These are phyloP conservation scores for Drosophila willistoni DNA, from an alignment of 1,140 invertebrate species.

Conservation along the genomic window DNA sequence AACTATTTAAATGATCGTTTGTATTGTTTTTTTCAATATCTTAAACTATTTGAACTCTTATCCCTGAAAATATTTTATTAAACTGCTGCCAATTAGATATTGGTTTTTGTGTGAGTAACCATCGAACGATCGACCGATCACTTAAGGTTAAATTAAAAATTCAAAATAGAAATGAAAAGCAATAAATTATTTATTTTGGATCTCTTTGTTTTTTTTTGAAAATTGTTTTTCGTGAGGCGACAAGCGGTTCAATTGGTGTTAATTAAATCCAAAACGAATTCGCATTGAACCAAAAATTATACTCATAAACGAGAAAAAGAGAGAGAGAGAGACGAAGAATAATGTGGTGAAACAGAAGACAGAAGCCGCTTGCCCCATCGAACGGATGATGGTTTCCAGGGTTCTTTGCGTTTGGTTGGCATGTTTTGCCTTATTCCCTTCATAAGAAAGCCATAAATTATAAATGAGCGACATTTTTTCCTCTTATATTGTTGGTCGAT, in stretches of 20 bases:
- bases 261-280: constrained; percentile 81
- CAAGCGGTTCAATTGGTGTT: constrained; percentile 83
- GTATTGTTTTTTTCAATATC: background rate
- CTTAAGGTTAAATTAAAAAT: constrained; percentile 70
- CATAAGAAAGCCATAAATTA: constrained; percentile 82
- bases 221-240: constrained; percentile 68
- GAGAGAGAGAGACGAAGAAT: too few species aligned
- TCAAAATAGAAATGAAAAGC: constrained; percentile 23
- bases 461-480: constrained; percentile 58
- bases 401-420: constrained; percentile 51
- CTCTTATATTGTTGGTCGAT: constrained; percentile 23
- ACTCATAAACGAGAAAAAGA: background rate
- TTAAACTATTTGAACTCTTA: background rate
- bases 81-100: constrained; percentile 9
- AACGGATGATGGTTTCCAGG: constrained; percentile 50
- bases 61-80: constrained; percentile 10
- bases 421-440: constrained; percentile 23
- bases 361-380: constrained; percentile 12
- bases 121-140: constrained; percentile 36
- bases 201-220: constrained; percentile 58
- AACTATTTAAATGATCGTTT: background rate
- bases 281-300: constrained; percentile 40
- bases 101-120: background rate
- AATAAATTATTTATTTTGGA: constrained; percentile 70
- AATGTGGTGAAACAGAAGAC: constrained; percentile 1